Base-by-base conservation (phyloP, 1,140 invertebrate genomes). In the Cheumatopsyche charites region DNA sequence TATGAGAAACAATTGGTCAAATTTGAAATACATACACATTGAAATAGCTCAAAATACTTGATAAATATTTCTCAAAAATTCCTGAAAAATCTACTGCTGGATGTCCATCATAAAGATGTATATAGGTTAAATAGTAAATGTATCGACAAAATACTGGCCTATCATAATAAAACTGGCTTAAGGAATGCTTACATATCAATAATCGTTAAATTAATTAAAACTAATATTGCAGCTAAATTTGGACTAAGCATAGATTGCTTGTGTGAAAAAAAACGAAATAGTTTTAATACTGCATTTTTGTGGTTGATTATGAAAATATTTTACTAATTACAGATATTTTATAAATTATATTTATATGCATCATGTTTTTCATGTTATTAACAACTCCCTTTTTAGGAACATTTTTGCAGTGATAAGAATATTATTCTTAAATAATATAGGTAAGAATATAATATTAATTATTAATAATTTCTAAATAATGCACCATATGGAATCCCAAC, bases 401-500 rank as follows among this genome's bases (percentile, higher is more conserved):
- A 58, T 58, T 25, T 58, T 58, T 12, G 55, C 55, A 23, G 11
- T 58, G 23, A 58, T 9, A 23, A 58, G 25, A 58, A 7, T 55
- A 47, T 47, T 36, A 3, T 36, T 36, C n/a, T n/a, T n/a, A n/a
- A 36, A 36, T 9, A 4, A 36, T 36, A 36, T 36, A 36, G 29
- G 29, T 36, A 36, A 36, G n/a, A 58, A 58, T 58, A n/a, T 58
- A 25, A 21, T 25, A 23, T 25, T 47, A 66, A 47, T n/a, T 45
- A 21, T 43, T 45, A 36, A 66, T 26, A 47, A 66, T 15, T 66
- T 13, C 25, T 70, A 74, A 72, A 77, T 75, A 73, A 74, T 72
- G 76, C 75, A 73, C 74, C 72, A 77, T 73, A 75, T 75, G 73
- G 73, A 70, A 70, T 67, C 68, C 67, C 71, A 72, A 74, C 67